Conservation (phyloP, 2,888 invertebrate genomes). For the Tetragonula carbonaria region DNA sequence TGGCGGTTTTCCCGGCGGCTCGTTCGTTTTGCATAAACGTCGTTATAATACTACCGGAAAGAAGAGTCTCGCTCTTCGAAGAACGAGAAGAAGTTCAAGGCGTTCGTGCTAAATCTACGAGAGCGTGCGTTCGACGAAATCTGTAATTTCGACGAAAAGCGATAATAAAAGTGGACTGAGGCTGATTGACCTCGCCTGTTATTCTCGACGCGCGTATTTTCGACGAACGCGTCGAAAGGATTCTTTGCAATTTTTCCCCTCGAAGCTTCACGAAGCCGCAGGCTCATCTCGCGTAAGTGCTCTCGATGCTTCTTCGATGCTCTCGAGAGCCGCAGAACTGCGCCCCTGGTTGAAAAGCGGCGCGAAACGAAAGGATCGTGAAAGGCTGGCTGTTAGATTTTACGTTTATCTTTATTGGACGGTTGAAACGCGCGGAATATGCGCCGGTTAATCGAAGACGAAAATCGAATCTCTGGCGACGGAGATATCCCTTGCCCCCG, state of each 20-base stretch:
- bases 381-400: constrained; percentile 76
- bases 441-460: constrained; percentile 48
- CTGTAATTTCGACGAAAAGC: constrained; percentile 51
- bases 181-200: constrained; percentile 23
- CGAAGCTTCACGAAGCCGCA: constrained; percentile 56
- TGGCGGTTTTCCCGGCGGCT: neutral
- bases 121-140: constrained; percentile 32
- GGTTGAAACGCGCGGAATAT: constrained; percentile 20
- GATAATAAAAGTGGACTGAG: constrained; percentile 40
- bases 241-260: constrained; percentile 56
- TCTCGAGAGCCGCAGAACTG: constrained; percentile 24
- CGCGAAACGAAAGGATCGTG: constrained; percentile 38
- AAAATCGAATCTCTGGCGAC: constrained; percentile 28
- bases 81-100: neutral
- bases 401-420: constrained; percentile 78
- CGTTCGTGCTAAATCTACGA: constrained; percentile 9
- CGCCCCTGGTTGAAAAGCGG: constrained; percentile 34
- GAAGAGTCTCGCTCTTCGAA: neutral
- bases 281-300: constrained; percentile 68
- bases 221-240: constrained; percentile 31
- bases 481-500: constrained; percentile 5
- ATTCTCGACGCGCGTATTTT: constrained; percentile 35
- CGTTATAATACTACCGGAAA: neutral
- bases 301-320: constrained; percentile 47
- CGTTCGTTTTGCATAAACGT: constrained; percentile 1